Conservation (phyloP, 2,797 vertebrate genomes). For the Molothrus aeneus region DNA sequence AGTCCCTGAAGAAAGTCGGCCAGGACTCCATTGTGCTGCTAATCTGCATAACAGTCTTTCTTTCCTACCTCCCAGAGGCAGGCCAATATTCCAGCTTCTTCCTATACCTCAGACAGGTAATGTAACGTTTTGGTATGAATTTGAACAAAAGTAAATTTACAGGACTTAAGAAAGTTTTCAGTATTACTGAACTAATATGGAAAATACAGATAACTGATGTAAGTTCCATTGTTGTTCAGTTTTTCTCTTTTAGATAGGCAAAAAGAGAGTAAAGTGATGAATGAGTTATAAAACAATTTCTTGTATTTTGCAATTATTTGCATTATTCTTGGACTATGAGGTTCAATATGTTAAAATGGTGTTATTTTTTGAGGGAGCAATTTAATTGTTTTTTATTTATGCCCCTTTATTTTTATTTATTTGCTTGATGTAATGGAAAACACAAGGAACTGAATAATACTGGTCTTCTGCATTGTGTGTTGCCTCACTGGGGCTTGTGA, state of each 20-base stretch:
- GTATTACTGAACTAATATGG: not conserved
- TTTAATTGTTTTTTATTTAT: not conserved
- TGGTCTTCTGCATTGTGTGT: not conserved
- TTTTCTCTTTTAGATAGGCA: not conserved
- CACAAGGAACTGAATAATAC: not conserved
- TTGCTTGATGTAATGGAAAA: not conserved
- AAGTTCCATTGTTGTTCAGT: not conserved
- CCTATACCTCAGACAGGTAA: constrained; percentile 88
- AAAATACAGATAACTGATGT: not conserved
- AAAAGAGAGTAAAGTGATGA: not conserved
- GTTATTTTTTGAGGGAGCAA: not conserved
- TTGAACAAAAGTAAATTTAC: not conserved
- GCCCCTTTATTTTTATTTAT: not conserved
- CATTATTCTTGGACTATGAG: not conserved
- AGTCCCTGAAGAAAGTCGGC: constrained; percentile 88
- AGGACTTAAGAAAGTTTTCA: not conserved
- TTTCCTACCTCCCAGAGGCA: constrained; percentile 88
- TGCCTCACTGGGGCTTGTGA: not conserved
- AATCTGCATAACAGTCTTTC: constrained; percentile 90
- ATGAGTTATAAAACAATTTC: not conserved
- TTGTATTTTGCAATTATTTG: not conserved
- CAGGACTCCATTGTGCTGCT: constrained; percentile 88
- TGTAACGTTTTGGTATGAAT: not conserved
- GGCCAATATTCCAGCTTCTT: constrained; percentile 91
- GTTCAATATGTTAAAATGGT: not conserved